Evolutionary conservation across 1,140 invertebrate species (phyloP), one percentile per base, ranked within the genome.

Genomic region (Acarapis woodi): DNA sequence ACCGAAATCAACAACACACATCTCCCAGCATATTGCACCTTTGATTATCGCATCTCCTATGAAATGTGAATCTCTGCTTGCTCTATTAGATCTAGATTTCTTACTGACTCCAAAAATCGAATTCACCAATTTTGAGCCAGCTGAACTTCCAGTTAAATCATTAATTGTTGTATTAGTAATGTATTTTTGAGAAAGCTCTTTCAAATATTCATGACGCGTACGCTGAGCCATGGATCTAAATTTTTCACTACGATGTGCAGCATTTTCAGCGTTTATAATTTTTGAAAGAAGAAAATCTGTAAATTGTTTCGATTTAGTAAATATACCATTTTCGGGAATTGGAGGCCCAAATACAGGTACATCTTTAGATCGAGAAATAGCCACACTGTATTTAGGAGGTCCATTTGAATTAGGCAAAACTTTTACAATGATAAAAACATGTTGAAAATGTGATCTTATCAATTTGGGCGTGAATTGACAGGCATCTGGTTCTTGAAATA

Each of bases 221-320:
- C 88, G 64, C 6, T 78, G 82, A 3, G 87, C 83, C 83, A 96
- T 93, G 3, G 79, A 83, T 32, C 75, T 74, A 59, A 96, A 96
- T 59, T 94, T 94, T 49, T 90, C 79, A 8, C 80, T 87, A 42
- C 75, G 66, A 49, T 90, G 80, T 9, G 82, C 83, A 12, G 85
- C 83, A 61, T 93, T 93, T 58, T 96, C 87, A 16, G 79, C 87
- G 61, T 96, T 96, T 31, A 96, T 85, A 16, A 88, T 76, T 69
- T 96, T 94, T 29, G 83, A 76, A 42, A 93, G 55, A 18, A 94
- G 61, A 55, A 94, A 85, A 52, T 93, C 79, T 12, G 74, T 72
- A 55, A 96, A 93, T 10, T 69, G 63, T 59, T 77, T 74, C 38
- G 73, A 71, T 58, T 87, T 88, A 9, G 69, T 63, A 54, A 85